Conservation (phyloP, 1,140 invertebrate species). For the Drosophila varians region DNA sequence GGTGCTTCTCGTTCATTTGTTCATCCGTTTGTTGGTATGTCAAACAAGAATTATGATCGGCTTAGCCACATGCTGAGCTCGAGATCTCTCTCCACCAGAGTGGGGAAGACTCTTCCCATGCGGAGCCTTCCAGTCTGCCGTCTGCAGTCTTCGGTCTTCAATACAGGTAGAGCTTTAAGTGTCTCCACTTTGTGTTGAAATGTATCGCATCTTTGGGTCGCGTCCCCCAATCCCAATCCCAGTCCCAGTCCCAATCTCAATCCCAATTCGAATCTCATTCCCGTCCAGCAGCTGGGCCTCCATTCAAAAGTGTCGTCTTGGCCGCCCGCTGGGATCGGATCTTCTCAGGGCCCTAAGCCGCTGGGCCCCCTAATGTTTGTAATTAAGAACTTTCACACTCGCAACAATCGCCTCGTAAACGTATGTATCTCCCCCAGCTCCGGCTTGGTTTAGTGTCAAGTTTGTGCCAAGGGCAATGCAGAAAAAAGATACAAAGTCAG, state of each 20-base stretch:
- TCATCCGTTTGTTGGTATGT: constrained; percentile 81
- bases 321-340: constrained; percentile 72
- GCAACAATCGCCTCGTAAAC: constrained; percentile 81
- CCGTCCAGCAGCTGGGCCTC: constrained; percentile 21
- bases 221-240: constrained; percentile 17
- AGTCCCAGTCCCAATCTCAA: constrained; percentile 8
- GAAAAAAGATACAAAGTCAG: constrained; percentile 19
- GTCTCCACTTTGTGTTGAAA: constrained; percentile 82
- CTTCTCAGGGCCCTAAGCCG: constrained; percentile 70
- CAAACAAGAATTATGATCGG: constrained; percentile 84
- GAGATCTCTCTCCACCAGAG: constrained; percentile 36
- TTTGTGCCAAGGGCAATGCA: constrained; percentile 66
- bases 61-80: constrained; percentile 83
- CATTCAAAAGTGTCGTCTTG: constrained; percentile 81
- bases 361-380: constrained; percentile 82
- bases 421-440: constrained; percentile 48
- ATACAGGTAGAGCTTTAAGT: constrained; percentile 82
- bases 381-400: constrained; percentile 84
- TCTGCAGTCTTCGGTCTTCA: constrained; percentile 28
- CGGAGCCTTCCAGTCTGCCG: constrained; percentile 40
- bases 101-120: constrained; percentile 11
- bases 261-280: constrained; percentile 26
- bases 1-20: constrained; percentile 79
- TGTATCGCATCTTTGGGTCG: constrained; percentile 60
- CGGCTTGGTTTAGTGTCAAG: constrained; percentile 73